These are phyloP conservation scores for Gnathonemus echidnorhynchus DNA, from an alignment of 2,113 vertebrate species.

Conservation along the genomic window DNA sequence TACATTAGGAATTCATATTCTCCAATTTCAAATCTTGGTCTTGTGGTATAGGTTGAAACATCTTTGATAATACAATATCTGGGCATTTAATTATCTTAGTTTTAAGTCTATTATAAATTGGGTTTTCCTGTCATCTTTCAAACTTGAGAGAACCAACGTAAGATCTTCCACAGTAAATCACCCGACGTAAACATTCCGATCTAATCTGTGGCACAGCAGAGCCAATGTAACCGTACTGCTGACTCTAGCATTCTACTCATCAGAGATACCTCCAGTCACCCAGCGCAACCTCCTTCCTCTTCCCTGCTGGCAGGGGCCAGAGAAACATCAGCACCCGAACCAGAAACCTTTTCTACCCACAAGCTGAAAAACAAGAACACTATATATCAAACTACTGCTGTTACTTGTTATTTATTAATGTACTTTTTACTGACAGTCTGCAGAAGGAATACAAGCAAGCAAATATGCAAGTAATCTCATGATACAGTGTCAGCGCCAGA, in stretches of 20 bases:
- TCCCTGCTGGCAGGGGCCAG: not conserved
- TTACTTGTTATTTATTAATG: not conserved
- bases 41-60: not conserved
- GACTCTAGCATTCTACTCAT: not conserved
- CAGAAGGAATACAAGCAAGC: not conserved
- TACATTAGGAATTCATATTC: not conserved
- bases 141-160: not conserved
- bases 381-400: not conserved
- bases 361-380: not conserved
- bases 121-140: not conserved
- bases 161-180: not conserved
- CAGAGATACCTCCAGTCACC: not conserved
- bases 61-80: not conserved
- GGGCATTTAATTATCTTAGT: not conserved
- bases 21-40: not conserved
- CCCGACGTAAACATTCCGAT: not conserved
- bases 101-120: not conserved
- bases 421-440: not conserved
- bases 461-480: not conserved
- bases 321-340: not conserved
- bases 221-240: not conserved
- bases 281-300: not conserved
- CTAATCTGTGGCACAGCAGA: not conserved
- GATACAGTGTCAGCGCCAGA: not conserved
- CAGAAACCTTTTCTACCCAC: not conserved